phyloP scores from a whole-genome alignment of 2,113 vertebrate genomes.

The Periophthalmus modestus region DNA sequence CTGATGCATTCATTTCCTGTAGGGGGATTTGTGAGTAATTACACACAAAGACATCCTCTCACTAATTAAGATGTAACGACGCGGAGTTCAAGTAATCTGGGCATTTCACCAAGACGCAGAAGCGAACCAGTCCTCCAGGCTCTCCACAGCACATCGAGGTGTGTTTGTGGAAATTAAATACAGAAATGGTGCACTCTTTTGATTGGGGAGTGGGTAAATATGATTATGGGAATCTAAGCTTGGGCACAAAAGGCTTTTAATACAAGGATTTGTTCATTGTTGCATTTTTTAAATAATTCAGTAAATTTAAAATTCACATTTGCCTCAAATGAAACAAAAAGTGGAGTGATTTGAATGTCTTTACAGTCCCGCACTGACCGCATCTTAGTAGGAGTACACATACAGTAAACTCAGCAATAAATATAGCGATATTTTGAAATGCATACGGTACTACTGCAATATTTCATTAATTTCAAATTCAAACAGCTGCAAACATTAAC shows the following conservation, averaged over 20 bases:
- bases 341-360: background rate
- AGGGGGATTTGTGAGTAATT: conserved; percentile 72
- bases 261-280: conserved; percentile 1
- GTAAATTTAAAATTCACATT: conserved; percentile 6
- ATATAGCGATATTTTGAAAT: background rate
- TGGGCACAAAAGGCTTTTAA: conserved; percentile 6
- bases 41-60: conserved; percentile 67
- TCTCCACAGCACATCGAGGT: conserved; percentile 34
- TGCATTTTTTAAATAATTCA: background rate
- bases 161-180: conserved; percentile 33
- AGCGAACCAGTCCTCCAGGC: conserved; percentile 46
- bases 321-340: background rate
- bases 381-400: background rate
- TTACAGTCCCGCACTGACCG: background rate
- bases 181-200: background rate
- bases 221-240: conserved; percentile 17
- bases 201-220: conserved; percentile 22
- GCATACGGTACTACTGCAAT: background rate
- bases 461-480: background rate
- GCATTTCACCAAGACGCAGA: conserved; percentile 51
- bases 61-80: conserved; percentile 65
- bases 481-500: no score
- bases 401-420: background rate
- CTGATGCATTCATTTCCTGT: conserved; percentile 61
- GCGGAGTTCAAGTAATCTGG: conserved; percentile 60